These are phyloP conservation scores for Melanotus villosus DNA, from an alignment of 2,888 invertebrate species.

Conservation along the genomic window DNA sequence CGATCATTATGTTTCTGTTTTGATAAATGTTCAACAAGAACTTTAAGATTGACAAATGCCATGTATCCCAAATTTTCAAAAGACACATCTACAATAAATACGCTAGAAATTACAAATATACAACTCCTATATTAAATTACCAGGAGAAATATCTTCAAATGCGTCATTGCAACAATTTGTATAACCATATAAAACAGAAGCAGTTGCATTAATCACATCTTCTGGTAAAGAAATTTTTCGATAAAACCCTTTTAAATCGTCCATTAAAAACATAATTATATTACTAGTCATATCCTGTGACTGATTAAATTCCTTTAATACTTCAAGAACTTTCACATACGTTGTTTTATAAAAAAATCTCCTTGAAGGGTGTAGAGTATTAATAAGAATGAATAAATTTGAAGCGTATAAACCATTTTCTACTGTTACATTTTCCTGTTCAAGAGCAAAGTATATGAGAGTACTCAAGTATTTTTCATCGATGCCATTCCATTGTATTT, in stretches of 20 bases:
- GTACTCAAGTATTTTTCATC: slow-evolving; percentile 30
- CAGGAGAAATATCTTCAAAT: slow-evolving; percentile 24
- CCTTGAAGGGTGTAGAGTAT: neutral
- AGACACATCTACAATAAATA: slow-evolving; percentile 12
- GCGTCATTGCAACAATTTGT: slow-evolving; percentile 30
- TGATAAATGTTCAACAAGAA: slow-evolving; percentile 5
- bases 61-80: slow-evolving; percentile 32
- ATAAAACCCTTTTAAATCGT: slow-evolving; percentile 29
- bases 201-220: slow-evolving; percentile 21
- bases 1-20: slow-evolving; percentile 16
- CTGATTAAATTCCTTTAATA: slow-evolving; percentile 23
- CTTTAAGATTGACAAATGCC: slow-evolving; percentile 31
- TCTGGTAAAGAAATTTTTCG: slow-evolving; percentile 5
- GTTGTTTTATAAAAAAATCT: slow-evolving; percentile 17
- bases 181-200: slow-evolving; percentile 27
- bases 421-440: slow-evolving; percentile 13
- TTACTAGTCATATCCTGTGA: slow-evolving; percentile 10
- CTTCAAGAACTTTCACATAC: slow-evolving; percentile 28
- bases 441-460: slow-evolving; percentile 23
- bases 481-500: neutral
- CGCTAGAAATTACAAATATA: neutral
- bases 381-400: slow-evolving; percentile 30
- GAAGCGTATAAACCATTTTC: slow-evolving; percentile 26
- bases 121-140: slow-evolving; percentile 4
- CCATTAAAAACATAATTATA: slow-evolving; percentile 23